Percentiles rank a stretch among this genome's conserved stretches.
These are phyloP conservation scores for Zophobas atratus DNA, from an alignment of 1,140 invertebrate genomes.

Conservation along the genomic window DNA sequence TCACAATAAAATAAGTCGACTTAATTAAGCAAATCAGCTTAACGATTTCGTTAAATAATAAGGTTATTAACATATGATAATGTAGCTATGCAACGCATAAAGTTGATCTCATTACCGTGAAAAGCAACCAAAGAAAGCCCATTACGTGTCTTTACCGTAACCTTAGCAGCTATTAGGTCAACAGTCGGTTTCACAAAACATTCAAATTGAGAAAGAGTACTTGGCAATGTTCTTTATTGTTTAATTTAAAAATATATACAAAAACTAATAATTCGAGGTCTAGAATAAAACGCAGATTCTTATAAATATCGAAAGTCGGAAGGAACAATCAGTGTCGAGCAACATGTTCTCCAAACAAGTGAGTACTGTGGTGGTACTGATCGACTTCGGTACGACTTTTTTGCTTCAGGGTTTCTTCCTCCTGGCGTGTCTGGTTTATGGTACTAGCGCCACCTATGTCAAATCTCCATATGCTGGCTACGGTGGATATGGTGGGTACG, in stretches of 20 bases:
- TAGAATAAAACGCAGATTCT: not conserved
- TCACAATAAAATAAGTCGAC: not conserved
- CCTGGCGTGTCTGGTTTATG: not conserved
- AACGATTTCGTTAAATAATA: not conserved
- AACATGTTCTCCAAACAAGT: constrained; percentile 2
- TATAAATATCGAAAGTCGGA: constrained; percentile 6
- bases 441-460: not conserved
- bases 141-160: constrained; percentile 15
- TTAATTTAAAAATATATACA: constrained; percentile 10
- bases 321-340: constrained; percentile 11
- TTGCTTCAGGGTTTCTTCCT: not conserved
- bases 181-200: constrained; percentile 36
- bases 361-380: not conserved
- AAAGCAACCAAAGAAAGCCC: constrained; percentile 27
- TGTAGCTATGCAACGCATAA: constrained; percentile 10
- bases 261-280: constrained; percentile 33
- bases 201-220: constrained; percentile 32
- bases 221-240: constrained; percentile 38
- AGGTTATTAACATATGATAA: constrained; percentile 37
- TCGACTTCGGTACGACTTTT: not conserved
- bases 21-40: constrained; percentile 11
- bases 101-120: constrained; percentile 37
- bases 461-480: not conserved
- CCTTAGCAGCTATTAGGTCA: constrained; percentile 35
- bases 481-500: not conserved